Evolutionary conservation across 2,888 invertebrate genomes (phyloP), one percentile per base, ranked within the genome.

Genomic region (Oithona nana): DNA sequence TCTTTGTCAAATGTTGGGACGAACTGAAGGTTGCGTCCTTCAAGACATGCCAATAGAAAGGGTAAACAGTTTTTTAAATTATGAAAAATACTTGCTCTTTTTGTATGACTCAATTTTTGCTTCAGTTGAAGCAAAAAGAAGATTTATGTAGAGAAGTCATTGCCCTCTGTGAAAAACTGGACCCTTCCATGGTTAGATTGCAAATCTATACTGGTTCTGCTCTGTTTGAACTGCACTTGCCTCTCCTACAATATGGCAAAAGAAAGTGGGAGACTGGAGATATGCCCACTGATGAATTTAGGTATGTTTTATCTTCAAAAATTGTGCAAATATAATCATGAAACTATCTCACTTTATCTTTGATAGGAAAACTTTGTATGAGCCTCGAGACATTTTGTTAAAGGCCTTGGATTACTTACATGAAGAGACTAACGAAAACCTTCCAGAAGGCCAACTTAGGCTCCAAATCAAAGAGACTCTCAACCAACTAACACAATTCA

Each of bases 141-240:
- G 76, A 66, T 28, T 67, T 71, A 61, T 74, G 74, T 65, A 69
- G 70, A 54, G 70, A 72, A 64, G 67, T 74, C 61, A 64, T 73
- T 31, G 67, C 66, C 8, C 67, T 70, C 8, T 71, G 71, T 16
- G 68, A 69, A 28, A 68, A 67, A 26, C 63, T 74, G 31, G 74
- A 75, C 65, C 73, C 72, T 1, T 70, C 71, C 1, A 67, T 68
- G 30, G 68, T 70, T 3, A 67, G 71, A 67, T 73, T 88, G 6
- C 80, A 83, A 65, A 76, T 89, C 26, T 88, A 88, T 69, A 79
- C 81, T 1, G 82, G 83, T n/a, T 85, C 88, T 1, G 77, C 87
- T 57, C 77, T 84, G 24, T 82, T 83, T 65, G 88, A 88, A 72
- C 74, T 86, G 64, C 70, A 72, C 60, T 30, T 67, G 31, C 62